These are phyloP conservation scores for Papilio elwesi DNA, from an alignment of 2,888 invertebrate genomes.

Conservation along the genomic window DNA sequence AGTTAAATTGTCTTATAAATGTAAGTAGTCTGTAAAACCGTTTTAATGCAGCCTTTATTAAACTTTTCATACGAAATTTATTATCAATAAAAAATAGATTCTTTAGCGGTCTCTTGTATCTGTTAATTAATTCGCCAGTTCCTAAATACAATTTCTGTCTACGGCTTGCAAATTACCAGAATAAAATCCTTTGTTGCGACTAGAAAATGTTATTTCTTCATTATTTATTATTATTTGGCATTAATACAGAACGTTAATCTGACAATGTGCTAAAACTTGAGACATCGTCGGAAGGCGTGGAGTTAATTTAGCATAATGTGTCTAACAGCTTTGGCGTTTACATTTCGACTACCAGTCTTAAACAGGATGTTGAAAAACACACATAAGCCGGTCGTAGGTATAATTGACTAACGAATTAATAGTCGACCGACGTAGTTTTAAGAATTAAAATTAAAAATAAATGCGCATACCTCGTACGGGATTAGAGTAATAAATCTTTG, in stretches of 20 bases:
- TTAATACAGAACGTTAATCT: conserved; percentile 18
- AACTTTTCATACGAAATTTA: not conserved
- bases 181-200: not conserved
- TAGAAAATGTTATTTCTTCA: conserved; percentile 2
- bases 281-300: conserved; percentile 20
- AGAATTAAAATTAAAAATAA: conserved; percentile 18
- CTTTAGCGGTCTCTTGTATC: not conserved
- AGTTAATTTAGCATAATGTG: conserved; percentile 36
- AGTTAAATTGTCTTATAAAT: not conserved
- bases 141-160: not conserved
- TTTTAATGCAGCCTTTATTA: not conserved
- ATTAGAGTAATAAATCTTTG: conserved; percentile 38
- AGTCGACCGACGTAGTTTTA: conserved; percentile 2
- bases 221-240: not conserved
- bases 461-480: conserved; percentile 15
- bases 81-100: not conserved
- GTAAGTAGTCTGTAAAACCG: not conserved
- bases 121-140: conserved; percentile 19
- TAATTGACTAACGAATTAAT: conserved; percentile 40
- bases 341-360: conserved; percentile 39
- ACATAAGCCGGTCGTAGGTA: conserved; percentile 25
- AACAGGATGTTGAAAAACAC: conserved; percentile 42
- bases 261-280: conserved; percentile 25
- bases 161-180: not conserved
- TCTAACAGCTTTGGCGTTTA: conserved; percentile 34